phyloP scores from a whole-genome alignment of 2,113 vertebrate genomes.

The Mobula hypostoma region DNA sequence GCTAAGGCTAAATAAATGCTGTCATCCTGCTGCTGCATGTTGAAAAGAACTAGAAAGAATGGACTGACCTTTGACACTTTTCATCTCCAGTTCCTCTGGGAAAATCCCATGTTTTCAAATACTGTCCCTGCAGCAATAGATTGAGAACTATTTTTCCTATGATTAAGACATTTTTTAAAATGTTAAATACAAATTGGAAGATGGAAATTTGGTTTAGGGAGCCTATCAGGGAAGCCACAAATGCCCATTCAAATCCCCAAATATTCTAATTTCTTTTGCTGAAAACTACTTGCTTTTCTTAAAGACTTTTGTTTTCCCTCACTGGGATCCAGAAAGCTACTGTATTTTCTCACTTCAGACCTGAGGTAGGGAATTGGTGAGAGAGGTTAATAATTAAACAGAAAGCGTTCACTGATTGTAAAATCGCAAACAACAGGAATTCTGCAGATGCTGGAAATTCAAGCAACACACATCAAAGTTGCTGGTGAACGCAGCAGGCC shows the following conservation, averaged over 20 bases:
- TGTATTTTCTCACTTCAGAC: neutral
- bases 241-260: neutral
- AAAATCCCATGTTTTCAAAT: constrained; percentile 38
- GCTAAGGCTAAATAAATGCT: constrained; percentile 39
- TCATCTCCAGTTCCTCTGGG: constrained; percentile 52
- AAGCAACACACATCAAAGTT: too few species aligned
- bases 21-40: neutral
- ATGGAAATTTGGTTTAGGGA: neutral
- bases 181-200: neutral
- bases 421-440: neutral
- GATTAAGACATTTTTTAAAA: neutral
- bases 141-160: neutral
- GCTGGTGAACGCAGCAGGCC: too few species aligned
- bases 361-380: neutral
- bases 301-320: neutral
- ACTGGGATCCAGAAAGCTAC: neutral
- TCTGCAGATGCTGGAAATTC: too few species aligned
- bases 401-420: neutral
- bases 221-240: neutral
- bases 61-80: constrained; percentile 42
- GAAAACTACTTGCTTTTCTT: neutral
- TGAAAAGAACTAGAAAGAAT: constrained; percentile 20
- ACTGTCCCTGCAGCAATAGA: neutral
- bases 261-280: neutral
- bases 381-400: too few species aligned